Evolutionary conservation across 2,113 vertebrate genomes (phyloP), one percentile per base, ranked within the genome.

Genomic region (Rhagologus leucostigma): DNA sequence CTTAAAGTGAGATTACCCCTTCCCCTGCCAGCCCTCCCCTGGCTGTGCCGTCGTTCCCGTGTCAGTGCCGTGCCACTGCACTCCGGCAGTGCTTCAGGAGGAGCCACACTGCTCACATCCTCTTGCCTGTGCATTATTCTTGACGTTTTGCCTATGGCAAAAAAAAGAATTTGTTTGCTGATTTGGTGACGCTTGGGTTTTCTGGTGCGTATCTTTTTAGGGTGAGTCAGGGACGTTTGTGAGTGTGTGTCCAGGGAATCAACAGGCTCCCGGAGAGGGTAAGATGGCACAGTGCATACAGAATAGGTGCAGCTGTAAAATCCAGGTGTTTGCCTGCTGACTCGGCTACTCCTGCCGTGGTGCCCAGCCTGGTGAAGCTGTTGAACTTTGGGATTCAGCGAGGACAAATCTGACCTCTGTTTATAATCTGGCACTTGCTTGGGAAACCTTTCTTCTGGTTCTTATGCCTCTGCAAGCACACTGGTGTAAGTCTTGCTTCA

Each of bases 41-140:
- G 60, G 2, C 44, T 16, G 17, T 41, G 52, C 7, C 39, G 7
- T 16, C 33, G 3, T 26, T 33, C 41, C 4, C 9, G 6, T 30
- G 27, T 21, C 35, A 1, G 14, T 37, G 71, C 39, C 20, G 4
- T 7, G 35, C 27, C 49, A 1, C 1, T 10, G 35, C 16, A 0
- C 39, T 33, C 30, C 4, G 26, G 15, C 77, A 7, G 41, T 8
- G 44, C 69, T 39, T 53, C 39, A 7, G 7, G 42, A 12, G 44
- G 49, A 9, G 2, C 37, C 22, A 2, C 37, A 2, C 56, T 33
- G 62, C 27, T 57, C 42, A 4, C 52, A 20, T 20, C 29, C 17
- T 16, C 19, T 6, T 33, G 3, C 2, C 3, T 13, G 49, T 13
- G 1, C 42, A 2, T 23, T 6, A 2, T 44, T 42, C 35, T 24